phyloP scores from a whole-genome alignment of 92 coral and sea anemone species.

The Bergia puertoricense region DNA sequence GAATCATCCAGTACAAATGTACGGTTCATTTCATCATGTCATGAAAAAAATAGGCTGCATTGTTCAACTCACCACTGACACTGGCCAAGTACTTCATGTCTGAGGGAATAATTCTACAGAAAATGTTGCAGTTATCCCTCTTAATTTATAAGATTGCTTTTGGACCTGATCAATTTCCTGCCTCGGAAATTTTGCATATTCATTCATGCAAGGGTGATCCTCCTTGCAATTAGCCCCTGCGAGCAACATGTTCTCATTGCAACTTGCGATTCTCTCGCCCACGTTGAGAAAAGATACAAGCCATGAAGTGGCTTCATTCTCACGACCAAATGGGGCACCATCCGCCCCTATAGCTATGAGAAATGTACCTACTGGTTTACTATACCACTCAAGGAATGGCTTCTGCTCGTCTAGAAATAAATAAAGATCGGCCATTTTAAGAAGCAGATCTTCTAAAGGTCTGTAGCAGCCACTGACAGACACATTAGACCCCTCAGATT shows the following conservation, averaged over 20 bases:
- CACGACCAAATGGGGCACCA: slow-evolving; percentile 55
- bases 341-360: slow-evolving; percentile 47
- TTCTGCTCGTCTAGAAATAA: slow-evolving; percentile 39
- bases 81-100: slow-evolving; percentile 59
- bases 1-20: slow-evolving; percentile 29
- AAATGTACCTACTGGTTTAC: slow-evolving; percentile 42
- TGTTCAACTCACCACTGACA: slow-evolving; percentile 46
- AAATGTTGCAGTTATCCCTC: slow-evolving; percentile 42
- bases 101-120: slow-evolving; percentile 46
- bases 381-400: slow-evolving; percentile 50
- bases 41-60: slow-evolving; percentile 42
- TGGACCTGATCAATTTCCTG: slow-evolving; percentile 47
- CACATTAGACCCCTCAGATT: slow-evolving; percentile 14
- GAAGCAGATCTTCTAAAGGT: slow-evolving; percentile 47
- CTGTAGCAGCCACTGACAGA: slow-evolving; percentile 52
- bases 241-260: slow-evolving; percentile 38
- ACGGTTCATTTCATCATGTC: slow-evolving; percentile 39
- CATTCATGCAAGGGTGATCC: slow-evolving; percentile 47
- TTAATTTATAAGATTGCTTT: slow-evolving; percentile 26
- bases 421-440: slow-evolving; percentile 47
- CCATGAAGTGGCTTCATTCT: slow-evolving; percentile 57
- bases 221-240: slow-evolving; percentile 60
- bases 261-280: slow-evolving; percentile 48
- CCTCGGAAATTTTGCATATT: slow-evolving; percentile 44
- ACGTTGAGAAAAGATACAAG: slow-evolving; percentile 47